Percentiles rank a stretch among this genome's conserved stretches.
Conservation (phyloP, 2,113 vertebrate species). For the Rissa tridactyla region DNA sequence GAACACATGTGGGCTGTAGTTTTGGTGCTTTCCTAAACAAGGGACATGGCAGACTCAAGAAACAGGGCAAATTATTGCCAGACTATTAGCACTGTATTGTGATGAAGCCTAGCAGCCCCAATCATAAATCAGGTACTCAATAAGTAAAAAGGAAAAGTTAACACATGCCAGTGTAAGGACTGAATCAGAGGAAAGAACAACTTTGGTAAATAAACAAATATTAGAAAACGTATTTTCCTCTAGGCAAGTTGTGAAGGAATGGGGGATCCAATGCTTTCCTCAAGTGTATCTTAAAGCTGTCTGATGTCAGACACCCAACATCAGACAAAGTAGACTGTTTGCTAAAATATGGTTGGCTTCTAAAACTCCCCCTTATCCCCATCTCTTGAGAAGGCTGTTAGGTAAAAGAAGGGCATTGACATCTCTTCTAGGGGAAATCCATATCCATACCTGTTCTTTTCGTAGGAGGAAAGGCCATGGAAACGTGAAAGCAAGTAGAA, state of each 20-base stretch:
- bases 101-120: background rate
- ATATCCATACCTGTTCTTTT: background rate
- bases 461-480: background rate
- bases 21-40: background rate
- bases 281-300: background rate
- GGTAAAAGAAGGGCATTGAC: background rate
- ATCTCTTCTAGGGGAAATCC: background rate
- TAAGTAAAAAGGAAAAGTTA: background rate
- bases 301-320: background rate
- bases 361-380: background rate
- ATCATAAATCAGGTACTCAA: background rate
- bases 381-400: background rate
- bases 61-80: background rate
- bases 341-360: background rate
- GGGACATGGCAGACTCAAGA: background rate
- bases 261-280: background rate
- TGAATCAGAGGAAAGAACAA: background rate
- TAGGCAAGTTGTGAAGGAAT: background rate
- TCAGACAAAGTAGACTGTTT: background rate
- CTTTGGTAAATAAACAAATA: slow-evolving; percentile 4
- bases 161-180: background rate
- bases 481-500: background rate
- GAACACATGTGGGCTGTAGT: background rate
- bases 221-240: background rate
- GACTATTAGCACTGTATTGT: background rate